Conservation (phyloP, 2,797 vertebrate species). For the Lophotriccus pileatus region DNA sequence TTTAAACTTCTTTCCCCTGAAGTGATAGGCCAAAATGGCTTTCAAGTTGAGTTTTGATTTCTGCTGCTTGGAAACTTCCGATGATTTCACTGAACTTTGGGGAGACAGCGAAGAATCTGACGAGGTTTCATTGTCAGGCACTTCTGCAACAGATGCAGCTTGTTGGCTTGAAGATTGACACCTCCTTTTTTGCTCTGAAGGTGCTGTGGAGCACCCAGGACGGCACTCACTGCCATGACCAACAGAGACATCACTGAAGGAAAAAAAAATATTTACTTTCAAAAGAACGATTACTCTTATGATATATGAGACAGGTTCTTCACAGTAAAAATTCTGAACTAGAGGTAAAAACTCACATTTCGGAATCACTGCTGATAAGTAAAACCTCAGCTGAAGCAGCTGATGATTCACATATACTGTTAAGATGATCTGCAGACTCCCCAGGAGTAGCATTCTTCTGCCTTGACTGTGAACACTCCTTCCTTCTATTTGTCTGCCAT, state of each 20-base stretch:
- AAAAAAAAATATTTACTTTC: not conserved
- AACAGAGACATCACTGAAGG: slow-evolving; percentile 7
- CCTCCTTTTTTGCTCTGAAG: not conserved
- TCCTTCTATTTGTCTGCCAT: fast-evolving
- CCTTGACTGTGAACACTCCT: fast-evolving
- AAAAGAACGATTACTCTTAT: not conserved
- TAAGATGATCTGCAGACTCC: not conserved
- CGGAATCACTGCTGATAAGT: slow-evolving; percentile 16
- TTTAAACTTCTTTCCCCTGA: slow-evolving; percentile 30
- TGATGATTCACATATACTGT: not conserved
- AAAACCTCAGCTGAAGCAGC: not conserved
- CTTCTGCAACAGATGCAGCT: not conserved
- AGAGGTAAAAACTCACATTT: slow-evolving; percentile 18
- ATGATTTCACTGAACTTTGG: not conserved
- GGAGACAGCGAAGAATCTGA: slow-evolving; percentile 54
- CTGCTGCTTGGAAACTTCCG: not conserved
- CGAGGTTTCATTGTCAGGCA: not conserved
- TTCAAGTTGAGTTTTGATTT: slow-evolving; percentile 57
- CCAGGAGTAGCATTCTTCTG: not conserved
- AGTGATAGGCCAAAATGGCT: slow-evolving; percentile 71
- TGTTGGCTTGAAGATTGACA: not conserved
- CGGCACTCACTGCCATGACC: slow-evolving; percentile 22
- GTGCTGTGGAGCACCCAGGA: not conserved
- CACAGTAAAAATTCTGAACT: not conserved
- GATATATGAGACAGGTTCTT: not conserved